These are phyloP conservation scores for Pteropus rufus DNA, from an alignment of 2,797 vertebrate species.

Conservation along the genomic window DNA sequence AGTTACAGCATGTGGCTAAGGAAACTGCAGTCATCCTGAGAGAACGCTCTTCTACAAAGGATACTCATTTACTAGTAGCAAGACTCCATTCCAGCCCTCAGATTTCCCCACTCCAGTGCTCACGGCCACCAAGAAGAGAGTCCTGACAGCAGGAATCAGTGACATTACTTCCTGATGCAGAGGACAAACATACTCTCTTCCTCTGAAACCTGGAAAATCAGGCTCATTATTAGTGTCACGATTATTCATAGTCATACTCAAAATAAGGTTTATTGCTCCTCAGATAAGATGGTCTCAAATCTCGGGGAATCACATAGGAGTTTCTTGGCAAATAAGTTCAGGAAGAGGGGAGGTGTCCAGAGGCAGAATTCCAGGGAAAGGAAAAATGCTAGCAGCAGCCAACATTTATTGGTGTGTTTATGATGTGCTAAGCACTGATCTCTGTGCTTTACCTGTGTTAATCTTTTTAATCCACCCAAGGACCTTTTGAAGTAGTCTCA, in stretches of 20 bases:
- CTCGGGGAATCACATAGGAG: not conserved
- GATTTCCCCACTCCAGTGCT: too few relatives aligned
- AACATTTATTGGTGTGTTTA: not conserved
- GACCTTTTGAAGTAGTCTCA: not conserved
- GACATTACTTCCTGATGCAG: not conserved
- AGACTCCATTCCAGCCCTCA: not conserved
- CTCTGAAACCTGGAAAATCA: not conserved
- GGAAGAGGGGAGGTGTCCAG: not conserved
- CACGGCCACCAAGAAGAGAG: not conserved
- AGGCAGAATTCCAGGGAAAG: not conserved
- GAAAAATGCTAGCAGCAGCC: not conserved
- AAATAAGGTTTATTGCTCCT: not conserved
- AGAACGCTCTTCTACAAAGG: too few relatives aligned
- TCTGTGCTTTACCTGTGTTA: not conserved
- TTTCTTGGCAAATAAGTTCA: not conserved
- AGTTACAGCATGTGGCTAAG: not conserved
- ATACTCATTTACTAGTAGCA: not conserved
- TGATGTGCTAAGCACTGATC: not conserved
- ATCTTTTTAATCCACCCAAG: not conserved
- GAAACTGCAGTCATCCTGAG: not conserved
- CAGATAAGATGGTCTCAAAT: not conserved
- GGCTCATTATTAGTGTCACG: too few relatives aligned
- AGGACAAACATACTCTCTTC: not conserved
- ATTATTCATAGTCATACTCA: not conserved
- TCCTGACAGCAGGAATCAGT: not conserved